Percentiles rank a stretch among this genome's conserved stretches.
Evolutionary conservation across 2,113 vertebrate genomes (phyloP).

Genomic region (Bufo bufo): DNA sequence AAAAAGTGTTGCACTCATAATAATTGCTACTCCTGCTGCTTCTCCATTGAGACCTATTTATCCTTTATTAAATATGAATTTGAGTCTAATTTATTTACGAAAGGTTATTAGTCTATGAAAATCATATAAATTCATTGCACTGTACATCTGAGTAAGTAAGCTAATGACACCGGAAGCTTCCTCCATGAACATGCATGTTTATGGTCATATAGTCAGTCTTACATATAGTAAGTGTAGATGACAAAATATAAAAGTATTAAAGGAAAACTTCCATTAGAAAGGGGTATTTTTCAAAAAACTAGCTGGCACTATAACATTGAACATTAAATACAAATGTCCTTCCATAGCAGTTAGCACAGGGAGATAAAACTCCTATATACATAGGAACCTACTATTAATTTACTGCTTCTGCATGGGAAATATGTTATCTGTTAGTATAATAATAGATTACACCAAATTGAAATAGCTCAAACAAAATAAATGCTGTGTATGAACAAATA

Average conservation of each 20-base stretch:
- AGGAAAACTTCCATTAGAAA: no score
- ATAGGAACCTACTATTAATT: no score
- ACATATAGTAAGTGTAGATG: neutral
- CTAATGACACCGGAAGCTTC: neutral
- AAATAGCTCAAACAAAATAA: no score
- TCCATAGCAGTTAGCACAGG: no score
- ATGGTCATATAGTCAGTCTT: neutral
- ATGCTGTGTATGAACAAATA: no score
- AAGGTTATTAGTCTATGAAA: constrained; percentile 31
- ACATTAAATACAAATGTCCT: no score
- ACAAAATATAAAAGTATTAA: neutral
- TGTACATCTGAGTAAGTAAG: constrained; percentile 22
- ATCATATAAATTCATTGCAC: constrained; percentile 21
- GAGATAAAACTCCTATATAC: no score
- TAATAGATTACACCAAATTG: no score
- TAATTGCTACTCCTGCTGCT: constrained; percentile 30
- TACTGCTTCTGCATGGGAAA: no score
- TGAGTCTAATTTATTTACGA: constrained; percentile 45
- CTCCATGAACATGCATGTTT: neutral
- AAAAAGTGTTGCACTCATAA: constrained; percentile 31
- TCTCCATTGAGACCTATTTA: constrained; percentile 44
- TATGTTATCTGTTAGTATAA: no score
- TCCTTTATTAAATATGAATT: constrained; percentile 55
- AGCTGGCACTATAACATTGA: no score
- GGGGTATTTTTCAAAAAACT: no score